Percentiles rank a stretch among this genome's conserved stretches.
These are phyloP conservation scores for Eupleurogrammus muticus DNA, from an alignment of 2,797 vertebrate species.

Conservation along the genomic window DNA sequence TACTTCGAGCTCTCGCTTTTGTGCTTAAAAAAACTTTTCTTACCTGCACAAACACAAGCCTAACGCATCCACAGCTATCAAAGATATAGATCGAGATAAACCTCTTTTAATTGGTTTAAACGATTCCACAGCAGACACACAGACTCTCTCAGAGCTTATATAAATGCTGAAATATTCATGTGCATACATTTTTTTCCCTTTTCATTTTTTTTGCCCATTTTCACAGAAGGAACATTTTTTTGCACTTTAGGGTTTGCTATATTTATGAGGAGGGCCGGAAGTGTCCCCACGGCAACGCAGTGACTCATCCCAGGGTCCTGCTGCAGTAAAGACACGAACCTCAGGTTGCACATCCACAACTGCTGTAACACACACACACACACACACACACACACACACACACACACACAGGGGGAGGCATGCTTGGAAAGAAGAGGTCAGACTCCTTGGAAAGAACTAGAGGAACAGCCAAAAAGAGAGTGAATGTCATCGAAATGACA, in stretches of 20 bases:
- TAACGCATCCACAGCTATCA: constrained; percentile 28
- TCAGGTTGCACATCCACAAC: constrained; percentile 39
- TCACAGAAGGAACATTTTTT: constrained; percentile 82
- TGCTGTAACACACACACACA: constrained; percentile 34
- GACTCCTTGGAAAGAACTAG: constrained; percentile 60
- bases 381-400: constrained; percentile 1
- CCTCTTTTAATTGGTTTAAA: constrained; percentile 32
- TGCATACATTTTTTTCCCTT: constrained; percentile 70
- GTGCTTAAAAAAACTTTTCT: constrained; percentile 72
- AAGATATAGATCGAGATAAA: constrained; percentile 34
- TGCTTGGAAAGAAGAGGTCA: constrained; percentile 5
- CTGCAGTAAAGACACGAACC: constrained; percentile 47
- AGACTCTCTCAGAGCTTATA: constrained; percentile 67
- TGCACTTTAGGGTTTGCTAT: constrained; percentile 86
- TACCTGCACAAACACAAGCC: constrained; percentile 44
- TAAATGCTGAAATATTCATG: constrained; percentile 86
- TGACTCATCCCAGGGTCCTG: constrained; percentile 77
- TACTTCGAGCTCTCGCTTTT: constrained; percentile 71
- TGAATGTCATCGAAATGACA: constrained; percentile 1
- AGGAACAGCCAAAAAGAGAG: neutral
- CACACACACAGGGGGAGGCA: constrained; percentile 16
- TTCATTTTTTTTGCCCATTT: constrained; percentile 61
- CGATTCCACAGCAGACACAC: constrained; percentile 50
- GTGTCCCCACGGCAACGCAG: constrained; percentile 71
- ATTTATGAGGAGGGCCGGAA: constrained; percentile 83